These are phyloP conservation scores for Hirtodrosophila cameraria DNA, from an alignment of 2,888 invertebrate genomes.

Conservation along the genomic window DNA sequence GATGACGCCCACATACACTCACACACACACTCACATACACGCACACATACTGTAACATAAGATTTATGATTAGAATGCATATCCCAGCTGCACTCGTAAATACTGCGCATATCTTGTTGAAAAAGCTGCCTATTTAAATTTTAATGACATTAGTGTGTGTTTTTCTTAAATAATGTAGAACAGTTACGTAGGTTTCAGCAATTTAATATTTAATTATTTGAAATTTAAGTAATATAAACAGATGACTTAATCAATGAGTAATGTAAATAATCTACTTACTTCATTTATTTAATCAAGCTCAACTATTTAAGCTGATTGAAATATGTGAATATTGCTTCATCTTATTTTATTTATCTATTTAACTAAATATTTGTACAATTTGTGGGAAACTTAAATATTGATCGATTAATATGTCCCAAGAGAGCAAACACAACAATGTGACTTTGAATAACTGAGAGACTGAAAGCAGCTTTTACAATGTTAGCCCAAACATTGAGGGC, in stretches of 20 bases:
- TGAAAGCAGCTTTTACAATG: constrained; percentile 5
- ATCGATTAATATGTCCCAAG: background rate
- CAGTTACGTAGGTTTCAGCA: background rate
- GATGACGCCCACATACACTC: constrained; percentile 55
- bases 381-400: constrained; percentile 13
- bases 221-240: no score
- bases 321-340: no score
- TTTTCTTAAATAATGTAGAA: background rate
- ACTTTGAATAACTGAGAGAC: constrained; percentile 52
- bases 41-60: constrained; percentile 8
- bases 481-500: background rate
- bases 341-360: background rate
- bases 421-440: constrained; percentile 28
- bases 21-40: constrained; percentile 7
- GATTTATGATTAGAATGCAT: background rate
- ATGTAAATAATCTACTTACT: no score
- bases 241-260: no score
- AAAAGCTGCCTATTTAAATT: no score
- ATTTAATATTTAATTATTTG: no score
- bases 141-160: background rate
- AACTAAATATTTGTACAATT: background rate
- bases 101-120: background rate
- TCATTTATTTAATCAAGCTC: no score
- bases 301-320: no score
- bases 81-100: background rate